A percentile compares a stretch with the other conserved stretches of the same genome.
phyloP scores from a whole-genome alignment of 2,888 invertebrate genomes.

The Acleris laterana region DNA sequence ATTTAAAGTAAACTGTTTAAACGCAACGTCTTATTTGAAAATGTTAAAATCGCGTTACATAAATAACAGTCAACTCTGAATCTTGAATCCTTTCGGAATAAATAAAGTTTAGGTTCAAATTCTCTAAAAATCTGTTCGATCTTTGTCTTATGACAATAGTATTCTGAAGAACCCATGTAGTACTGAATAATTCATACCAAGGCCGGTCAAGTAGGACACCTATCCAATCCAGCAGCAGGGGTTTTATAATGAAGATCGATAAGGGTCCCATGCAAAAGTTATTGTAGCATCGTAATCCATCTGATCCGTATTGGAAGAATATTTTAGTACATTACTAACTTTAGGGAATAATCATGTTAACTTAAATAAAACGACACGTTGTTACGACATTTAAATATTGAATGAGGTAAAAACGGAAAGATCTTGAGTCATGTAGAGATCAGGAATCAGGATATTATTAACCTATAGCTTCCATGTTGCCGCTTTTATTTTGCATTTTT shows the following conservation, averaged over 20 bases:
- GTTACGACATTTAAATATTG: no score
- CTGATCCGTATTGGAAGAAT: background rate
- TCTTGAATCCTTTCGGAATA: background rate
- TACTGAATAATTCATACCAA: slow-evolving; percentile 22
- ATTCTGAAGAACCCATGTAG: slow-evolving; percentile 10
- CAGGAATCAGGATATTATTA: no score
- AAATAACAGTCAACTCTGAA: background rate
- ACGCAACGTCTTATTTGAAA: no score
- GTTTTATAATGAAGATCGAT: slow-evolving; percentile 1
- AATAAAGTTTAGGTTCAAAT: background rate
- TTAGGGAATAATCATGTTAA: no score
- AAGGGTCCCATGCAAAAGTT: background rate
- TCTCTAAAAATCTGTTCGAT: slow-evolving; percentile 6
- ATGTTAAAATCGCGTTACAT: no score
- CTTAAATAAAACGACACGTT: no score
- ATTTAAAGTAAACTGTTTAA: no score
- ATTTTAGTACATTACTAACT: no score
- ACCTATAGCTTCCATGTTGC: no score
- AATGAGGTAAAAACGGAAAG: no score
- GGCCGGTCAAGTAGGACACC: slow-evolving; percentile 1
- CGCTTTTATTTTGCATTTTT: no score
- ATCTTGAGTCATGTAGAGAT: no score
- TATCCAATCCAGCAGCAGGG: background rate
- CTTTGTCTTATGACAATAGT: slow-evolving; percentile 11
- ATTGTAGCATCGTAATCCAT: background rate